These are phyloP conservation scores for Tineola bisselliella DNA, from an alignment of 2,888 invertebrate genomes.

Conservation along the genomic window DNA sequence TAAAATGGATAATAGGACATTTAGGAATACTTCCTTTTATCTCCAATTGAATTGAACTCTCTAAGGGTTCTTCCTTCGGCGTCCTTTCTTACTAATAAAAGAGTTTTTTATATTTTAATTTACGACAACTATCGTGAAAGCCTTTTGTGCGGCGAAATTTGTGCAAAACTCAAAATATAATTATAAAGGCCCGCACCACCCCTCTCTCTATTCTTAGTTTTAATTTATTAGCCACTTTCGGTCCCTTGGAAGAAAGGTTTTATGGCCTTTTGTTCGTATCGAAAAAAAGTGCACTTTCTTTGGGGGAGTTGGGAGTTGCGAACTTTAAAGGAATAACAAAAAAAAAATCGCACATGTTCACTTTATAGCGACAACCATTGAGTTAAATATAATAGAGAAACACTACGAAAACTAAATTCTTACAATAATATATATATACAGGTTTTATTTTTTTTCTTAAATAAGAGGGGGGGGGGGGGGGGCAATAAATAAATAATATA, in stretches of 20 bases:
- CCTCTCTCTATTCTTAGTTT: background rate
- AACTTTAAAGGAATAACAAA: no score
- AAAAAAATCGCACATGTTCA: background rate
- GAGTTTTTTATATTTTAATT: background rate
- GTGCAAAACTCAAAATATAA: background rate
- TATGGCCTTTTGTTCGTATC: background rate
- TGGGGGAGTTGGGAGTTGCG: background rate
- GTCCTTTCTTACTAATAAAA: background rate
- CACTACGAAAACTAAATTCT: no score
- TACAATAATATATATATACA: no score
- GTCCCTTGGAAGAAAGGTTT: background rate
- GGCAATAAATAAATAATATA: no score
- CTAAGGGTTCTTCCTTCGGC: background rate
- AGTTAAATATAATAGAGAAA: no score
- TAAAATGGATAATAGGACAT: no score
- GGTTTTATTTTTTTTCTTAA: no score
- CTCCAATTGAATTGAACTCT: background rate
- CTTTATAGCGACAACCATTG: no score
- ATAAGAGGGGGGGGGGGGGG: no score
- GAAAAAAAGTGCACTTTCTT: background rate
- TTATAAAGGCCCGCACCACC: no score
- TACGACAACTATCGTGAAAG: background rate
- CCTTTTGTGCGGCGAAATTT: background rate
- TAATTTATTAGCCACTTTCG: background rate
- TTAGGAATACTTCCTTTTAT: no score